Evolutionary conservation across 2,113 vertebrate species (phyloP).

Genomic region (Cheirogaleus medius): DNA sequence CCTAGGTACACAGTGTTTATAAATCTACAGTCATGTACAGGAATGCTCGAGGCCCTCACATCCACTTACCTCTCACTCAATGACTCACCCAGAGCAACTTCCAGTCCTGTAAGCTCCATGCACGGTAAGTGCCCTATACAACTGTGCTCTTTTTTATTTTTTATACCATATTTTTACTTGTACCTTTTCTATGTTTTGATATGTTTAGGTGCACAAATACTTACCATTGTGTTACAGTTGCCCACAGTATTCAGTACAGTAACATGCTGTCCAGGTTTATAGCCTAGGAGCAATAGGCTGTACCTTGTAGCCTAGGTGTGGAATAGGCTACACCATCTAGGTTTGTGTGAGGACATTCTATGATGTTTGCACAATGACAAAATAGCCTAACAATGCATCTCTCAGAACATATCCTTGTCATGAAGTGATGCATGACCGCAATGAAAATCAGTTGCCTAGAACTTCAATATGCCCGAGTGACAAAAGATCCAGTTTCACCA

Average conservation of each 20-base stretch:
- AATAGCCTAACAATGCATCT: background rate
- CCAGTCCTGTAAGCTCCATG: background rate
- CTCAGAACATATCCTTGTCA: background rate
- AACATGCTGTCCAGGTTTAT: background rate
- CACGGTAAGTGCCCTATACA: background rate
- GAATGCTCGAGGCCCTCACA: background rate
- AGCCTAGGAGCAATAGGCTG: background rate
- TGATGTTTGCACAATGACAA: background rate
- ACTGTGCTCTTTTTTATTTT: background rate
- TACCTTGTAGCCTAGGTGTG: background rate
- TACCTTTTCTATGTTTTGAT: background rate
- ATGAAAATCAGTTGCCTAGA: background rate
- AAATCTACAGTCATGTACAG: background rate
- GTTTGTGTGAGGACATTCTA: background rate
- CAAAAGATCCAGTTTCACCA: background rate
- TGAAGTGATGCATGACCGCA: background rate
- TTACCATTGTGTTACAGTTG: background rate
- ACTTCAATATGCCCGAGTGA: background rate
- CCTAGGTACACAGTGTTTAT: background rate
- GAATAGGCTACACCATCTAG: background rate
- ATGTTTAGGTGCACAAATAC: background rate
- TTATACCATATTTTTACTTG: background rate
- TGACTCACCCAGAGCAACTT: background rate
- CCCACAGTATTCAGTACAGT: background rate
- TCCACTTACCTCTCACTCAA: background rate